Evolutionary conservation across 1,140 invertebrate genomes (phyloP).

Genomic region (Eurosta solidaginis): DNA sequence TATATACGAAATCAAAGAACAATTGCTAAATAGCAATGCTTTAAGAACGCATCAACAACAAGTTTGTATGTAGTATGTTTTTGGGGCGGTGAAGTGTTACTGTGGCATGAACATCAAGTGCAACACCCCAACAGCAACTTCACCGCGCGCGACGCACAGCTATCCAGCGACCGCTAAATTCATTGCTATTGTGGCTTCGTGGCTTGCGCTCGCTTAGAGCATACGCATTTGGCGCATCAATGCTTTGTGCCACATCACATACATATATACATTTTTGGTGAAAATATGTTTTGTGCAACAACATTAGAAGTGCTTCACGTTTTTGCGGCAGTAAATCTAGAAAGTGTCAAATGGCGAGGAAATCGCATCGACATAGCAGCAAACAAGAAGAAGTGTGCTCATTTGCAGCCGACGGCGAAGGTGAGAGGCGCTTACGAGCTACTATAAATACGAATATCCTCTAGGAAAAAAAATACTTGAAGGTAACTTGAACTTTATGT

Average conservation of each 20-base stretch:
- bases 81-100: background rate
- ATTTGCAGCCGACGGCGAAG: background rate
- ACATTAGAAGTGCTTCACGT: constrained; percentile 53
- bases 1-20: background rate
- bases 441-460: too few relatives aligned
- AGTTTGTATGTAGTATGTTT: too few relatives aligned
- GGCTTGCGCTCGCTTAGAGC: background rate
- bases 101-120: background rate
- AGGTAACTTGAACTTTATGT: too few relatives aligned
- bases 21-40: background rate
- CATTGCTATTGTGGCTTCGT: background rate
- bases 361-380: background rate
- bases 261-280: too few relatives aligned
- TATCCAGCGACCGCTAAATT: background rate
- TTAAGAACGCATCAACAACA: background rate
- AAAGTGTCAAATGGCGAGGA: constrained; percentile 49
- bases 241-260: background rate
- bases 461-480: too few relatives aligned
- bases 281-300: too few relatives aligned
- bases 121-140: background rate
- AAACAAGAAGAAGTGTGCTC: background rate
- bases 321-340: constrained; percentile 50
- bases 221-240: background rate
- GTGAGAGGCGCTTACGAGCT: background rate
- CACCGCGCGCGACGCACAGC: background rate